phyloP scores from a whole-genome alignment of 2,888 invertebrate species.

The Uropetala carovei region DNA sequence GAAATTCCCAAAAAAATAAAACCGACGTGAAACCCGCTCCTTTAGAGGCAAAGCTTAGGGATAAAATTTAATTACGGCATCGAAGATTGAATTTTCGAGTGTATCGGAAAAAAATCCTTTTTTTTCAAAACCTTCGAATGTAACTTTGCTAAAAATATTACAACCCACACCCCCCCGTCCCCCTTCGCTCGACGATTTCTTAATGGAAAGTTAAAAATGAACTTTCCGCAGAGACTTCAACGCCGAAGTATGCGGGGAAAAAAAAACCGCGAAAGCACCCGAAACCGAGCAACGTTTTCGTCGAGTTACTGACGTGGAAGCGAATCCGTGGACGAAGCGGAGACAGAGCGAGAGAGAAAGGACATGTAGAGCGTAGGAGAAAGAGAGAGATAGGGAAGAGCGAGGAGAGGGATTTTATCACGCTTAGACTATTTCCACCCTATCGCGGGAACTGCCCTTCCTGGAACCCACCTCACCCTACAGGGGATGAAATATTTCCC shows the following conservation, averaged over 20 bases:
- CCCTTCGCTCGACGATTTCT: background rate
- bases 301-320: background rate
- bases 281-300: background rate
- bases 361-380: background rate
- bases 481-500: conserved; percentile 61
- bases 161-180: no score
- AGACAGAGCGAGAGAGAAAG: background rate
- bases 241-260: background rate
- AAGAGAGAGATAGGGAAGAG: background rate
- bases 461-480: background rate
- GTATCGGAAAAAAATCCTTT: background rate
- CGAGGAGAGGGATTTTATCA: conserved; percentile 48
- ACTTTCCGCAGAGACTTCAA: background rate
- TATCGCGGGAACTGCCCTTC: conserved; percentile 36
- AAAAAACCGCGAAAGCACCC: background rate
- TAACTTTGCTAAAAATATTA: background rate
- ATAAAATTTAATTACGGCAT: background rate
- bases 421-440: conserved; percentile 51
- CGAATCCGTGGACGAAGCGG: background rate
- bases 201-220: background rate
- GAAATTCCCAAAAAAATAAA: background rate
- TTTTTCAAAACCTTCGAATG: background rate
- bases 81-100: background rate
- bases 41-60: background rate
- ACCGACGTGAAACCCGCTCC: background rate